Percentiles rank a stretch among this genome's conserved stretches.
phyloP scores from a whole-genome alignment of 2,113 vertebrate genomes.

The Carlito syrichta region DNA sequence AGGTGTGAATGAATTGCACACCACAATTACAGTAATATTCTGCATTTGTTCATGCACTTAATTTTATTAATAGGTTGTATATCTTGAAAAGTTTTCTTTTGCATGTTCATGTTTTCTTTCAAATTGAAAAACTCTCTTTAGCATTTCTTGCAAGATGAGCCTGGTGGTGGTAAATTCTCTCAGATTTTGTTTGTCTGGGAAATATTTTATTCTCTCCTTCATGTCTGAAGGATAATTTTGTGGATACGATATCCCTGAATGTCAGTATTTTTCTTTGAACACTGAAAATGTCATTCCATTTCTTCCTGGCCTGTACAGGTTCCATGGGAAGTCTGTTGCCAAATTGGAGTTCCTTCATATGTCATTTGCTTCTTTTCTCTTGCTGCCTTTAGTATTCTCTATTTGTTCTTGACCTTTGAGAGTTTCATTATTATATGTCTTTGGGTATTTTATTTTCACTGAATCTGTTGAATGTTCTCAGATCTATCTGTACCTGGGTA shows the following conservation, averaged over 20 bases:
- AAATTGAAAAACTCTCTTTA: neutral
- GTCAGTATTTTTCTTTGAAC: neutral
- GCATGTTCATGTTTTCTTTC: neutral
- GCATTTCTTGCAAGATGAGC: neutral
- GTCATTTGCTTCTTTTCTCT: neutral
- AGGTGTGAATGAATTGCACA: neutral
- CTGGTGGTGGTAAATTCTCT: neutral
- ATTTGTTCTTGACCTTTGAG: neutral
- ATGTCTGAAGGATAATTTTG: neutral
- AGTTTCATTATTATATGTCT: neutral
- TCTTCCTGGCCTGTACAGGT: neutral
- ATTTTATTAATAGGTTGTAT: neutral
- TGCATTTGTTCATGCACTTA: neutral
- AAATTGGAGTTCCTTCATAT: neutral
- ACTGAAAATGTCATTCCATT: neutral
- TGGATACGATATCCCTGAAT: neutral
- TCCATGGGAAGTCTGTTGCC: neutral
- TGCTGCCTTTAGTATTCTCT: neutral
- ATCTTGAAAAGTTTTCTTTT: neutral
- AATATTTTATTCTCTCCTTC: neutral
- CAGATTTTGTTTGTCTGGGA: neutral
- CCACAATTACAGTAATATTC: neutral
- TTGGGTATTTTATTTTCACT: neutral
- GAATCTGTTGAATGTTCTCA: neutral
- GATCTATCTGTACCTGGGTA: neutral